Conservation (phyloP, 2,888 invertebrate genomes). For the Apamea anceps region DNA sequence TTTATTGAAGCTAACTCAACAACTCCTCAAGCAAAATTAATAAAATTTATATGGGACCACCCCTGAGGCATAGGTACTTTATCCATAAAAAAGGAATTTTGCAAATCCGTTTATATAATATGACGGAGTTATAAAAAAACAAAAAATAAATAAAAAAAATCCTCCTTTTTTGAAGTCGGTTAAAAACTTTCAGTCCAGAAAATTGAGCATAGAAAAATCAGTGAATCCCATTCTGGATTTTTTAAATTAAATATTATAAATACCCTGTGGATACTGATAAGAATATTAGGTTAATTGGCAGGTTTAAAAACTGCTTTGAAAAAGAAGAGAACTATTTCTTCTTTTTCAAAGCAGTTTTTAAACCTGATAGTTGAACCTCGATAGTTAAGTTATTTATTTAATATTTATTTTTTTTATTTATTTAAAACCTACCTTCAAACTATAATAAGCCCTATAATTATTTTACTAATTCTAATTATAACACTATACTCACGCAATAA, state of each 20-base stretch:
- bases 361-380: neutral
- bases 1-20: too few species aligned
- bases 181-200: neutral
- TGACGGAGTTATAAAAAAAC: too few species aligned
- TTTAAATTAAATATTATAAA: neutral
- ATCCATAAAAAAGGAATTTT: too few species aligned
- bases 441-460: slow-evolving; percentile 26
- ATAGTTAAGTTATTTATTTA: slow-evolving; percentile 21
- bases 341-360: neutral
- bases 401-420: too few species aligned
- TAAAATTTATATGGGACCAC: too few species aligned
- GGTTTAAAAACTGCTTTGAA: too few species aligned
- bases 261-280: neutral
- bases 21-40: too few species aligned
- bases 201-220: neutral
- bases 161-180: too few species aligned
- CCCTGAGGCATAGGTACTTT: too few species aligned
- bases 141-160: too few species aligned
- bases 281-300: neutral
- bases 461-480: slow-evolving; percentile 63
- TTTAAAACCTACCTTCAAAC: slow-evolving; percentile 18
- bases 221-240: neutral
- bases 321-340: too few species aligned
- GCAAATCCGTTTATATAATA: too few species aligned
- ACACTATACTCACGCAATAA: slow-evolving; percentile 66